These are phyloP conservation scores for Athalia rosae DNA, from an alignment of 2,888 invertebrate genomes.

Conservation along the genomic window DNA sequence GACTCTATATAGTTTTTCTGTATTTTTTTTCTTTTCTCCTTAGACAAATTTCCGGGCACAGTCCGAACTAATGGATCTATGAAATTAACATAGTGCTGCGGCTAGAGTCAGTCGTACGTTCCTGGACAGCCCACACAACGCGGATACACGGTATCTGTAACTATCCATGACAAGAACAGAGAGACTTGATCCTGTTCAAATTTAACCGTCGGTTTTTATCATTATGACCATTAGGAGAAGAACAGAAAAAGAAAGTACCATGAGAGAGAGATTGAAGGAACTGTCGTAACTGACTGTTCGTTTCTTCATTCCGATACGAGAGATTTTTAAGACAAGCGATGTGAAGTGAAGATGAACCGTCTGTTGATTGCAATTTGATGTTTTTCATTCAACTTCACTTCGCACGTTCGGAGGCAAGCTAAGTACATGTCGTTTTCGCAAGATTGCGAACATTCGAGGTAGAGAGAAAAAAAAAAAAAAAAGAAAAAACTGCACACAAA, in stretches of 20 bases:
- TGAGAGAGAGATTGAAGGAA: background rate
- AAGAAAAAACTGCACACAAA: background rate
- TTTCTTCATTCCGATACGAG: too few relatives aligned
- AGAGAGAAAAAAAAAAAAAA: conserved; percentile 29
- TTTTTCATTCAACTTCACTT: too few relatives aligned
- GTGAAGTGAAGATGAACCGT: too few relatives aligned
- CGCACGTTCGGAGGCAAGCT: too few relatives aligned
- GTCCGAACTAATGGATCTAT: conserved; percentile 16
- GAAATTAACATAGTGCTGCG: background rate
- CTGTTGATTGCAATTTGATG: too few relatives aligned
- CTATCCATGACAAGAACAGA: background rate
- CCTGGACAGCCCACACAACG: background rate
- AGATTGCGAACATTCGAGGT: conserved; percentile 46
- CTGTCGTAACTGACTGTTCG: too few relatives aligned
- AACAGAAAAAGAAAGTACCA: background rate
- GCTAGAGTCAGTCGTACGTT: background rate
- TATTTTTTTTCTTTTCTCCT: conserved; percentile 22
- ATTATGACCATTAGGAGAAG: background rate
- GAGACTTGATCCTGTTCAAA: too few relatives aligned
- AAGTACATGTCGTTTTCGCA: background rate
- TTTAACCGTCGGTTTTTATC: too few relatives aligned
- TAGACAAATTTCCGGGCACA: conserved; percentile 13
- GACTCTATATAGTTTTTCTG: conserved; percentile 30
- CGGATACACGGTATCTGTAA: conserved; percentile 26
- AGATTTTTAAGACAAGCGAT: too few relatives aligned